Base-by-base conservation (phyloP, 2,113 vertebrate species). In the Eulacestoma nigropectus region DNA sequence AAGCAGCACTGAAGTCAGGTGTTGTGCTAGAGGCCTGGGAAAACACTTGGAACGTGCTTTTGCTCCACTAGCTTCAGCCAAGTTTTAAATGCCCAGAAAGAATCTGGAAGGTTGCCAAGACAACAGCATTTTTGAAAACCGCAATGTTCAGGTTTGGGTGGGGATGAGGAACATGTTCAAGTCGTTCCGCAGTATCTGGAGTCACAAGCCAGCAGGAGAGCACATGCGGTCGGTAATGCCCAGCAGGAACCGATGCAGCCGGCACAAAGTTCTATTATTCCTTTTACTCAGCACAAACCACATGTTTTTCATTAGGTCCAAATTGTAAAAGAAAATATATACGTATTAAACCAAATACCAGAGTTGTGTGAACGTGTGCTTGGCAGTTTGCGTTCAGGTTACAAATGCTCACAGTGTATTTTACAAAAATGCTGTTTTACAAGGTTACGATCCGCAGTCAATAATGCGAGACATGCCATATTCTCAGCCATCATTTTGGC, bases 301-400 rank as follows among this genome's bases (percentile, higher is more conserved):
- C 89, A 78, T 95, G 91, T 30, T 94, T 93, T 96, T 77, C 94
- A 96, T 96, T 95, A 95, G n/a, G 68, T 81, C 83, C 76, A 52
- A 96, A 91, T 75, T 87, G 94, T 95, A 95, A 95, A 97, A 95
- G 88, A 96, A 95, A 95, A 94, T 86, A 77, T 49, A 96, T 75
- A 95, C 79, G 41, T 33, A 93, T 96, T 86, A 96, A 97, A 96
- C 53, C 90, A 56, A 94, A 88, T 50, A 88, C 39, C 84, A 63
- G 90, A 85, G 87, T 23, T 77, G 67, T 84, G 90, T 47, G 79
- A 67, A 63, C 4, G 79, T 80, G 93, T 80, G 90, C 52, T 88
- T 89, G 85, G 87, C 87, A 94, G 95, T 63, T 80, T 86, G 93
- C 4, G 7, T 59, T 85, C 88, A 81, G 87, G 87, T 93, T 93